These are phyloP conservation scores for Macquaria ambigua DNA, from an alignment of 2,113 vertebrate genomes.

Conservation along the genomic window DNA sequence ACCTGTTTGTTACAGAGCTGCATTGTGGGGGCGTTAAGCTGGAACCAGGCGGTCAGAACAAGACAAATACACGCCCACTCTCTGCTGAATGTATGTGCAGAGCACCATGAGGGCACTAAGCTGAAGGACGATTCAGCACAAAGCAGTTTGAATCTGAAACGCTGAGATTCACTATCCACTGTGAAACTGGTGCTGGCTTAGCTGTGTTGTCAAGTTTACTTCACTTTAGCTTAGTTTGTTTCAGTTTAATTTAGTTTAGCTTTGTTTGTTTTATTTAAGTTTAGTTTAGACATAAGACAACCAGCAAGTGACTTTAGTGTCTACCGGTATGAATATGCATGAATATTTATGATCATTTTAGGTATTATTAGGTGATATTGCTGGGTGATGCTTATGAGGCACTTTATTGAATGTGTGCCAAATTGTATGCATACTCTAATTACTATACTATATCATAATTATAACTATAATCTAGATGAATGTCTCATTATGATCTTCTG, in stretches of 20 bases:
- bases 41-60: conserved; percentile 29
- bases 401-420: too few relatives aligned
- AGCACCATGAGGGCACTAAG: neutral
- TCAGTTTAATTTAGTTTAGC: neutral
- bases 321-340: too few relatives aligned
- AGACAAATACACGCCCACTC: conserved; percentile 59
- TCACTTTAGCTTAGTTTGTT: neutral
- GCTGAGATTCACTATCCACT: neutral
- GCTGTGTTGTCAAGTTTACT: neutral
- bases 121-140: neutral
- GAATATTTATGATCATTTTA: too few relatives aligned
- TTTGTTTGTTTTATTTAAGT: neutral
- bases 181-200: neutral
- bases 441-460: too few relatives aligned
- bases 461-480: too few relatives aligned
- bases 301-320: too few relatives aligned
- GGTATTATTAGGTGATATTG: too few relatives aligned
- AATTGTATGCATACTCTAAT: too few relatives aligned
- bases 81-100: conserved; percentile 23
- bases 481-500: too few relatives aligned
- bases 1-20: conserved; percentile 25
- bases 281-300: neutral
- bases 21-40: conserved; percentile 52
- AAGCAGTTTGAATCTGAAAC: neutral
- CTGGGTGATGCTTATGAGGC: too few relatives aligned